These are phyloP conservation scores for Luscinia megarhynchos DNA, from an alignment of 2,797 vertebrate species.

Conservation along the genomic window DNA sequence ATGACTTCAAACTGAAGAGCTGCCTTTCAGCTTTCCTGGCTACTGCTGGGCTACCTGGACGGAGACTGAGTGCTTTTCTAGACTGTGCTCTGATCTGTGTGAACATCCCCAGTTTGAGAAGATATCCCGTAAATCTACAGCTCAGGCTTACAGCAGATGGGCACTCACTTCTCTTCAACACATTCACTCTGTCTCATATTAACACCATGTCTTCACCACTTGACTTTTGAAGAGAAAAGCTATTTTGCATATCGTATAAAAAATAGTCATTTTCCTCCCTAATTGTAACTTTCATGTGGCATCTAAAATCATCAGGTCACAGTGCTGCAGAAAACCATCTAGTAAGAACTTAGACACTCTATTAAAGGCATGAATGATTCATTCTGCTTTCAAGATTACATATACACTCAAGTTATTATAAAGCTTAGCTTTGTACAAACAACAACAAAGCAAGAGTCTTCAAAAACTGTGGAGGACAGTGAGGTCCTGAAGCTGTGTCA, in stretches of 20 bases:
- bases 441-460: constrained; percentile 14
- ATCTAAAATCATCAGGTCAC: neutral
- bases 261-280: neutral
- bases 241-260: neutral
- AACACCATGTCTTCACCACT: neutral
- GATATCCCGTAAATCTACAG: neutral
- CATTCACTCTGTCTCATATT: neutral
- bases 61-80: neutral
- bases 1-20: neutral
- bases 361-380: neutral
- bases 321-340: neutral
- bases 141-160: neutral
- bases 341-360: neutral
- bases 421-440: neutral
- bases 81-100: neutral
- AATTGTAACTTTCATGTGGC: constrained; percentile 2
- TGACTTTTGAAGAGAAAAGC: constrained; percentile 2
- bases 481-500: neutral
- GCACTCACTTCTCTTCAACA: neutral
- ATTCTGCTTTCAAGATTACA: neutral
- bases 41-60: neutral
- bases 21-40: neutral
- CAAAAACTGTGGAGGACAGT: neutral
- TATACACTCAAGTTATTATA: neutral
- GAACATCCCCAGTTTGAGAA: neutral